These are phyloP conservation scores for Amblyteles armatorius DNA, from an alignment of 2,888 invertebrate species.

Conservation along the genomic window DNA sequence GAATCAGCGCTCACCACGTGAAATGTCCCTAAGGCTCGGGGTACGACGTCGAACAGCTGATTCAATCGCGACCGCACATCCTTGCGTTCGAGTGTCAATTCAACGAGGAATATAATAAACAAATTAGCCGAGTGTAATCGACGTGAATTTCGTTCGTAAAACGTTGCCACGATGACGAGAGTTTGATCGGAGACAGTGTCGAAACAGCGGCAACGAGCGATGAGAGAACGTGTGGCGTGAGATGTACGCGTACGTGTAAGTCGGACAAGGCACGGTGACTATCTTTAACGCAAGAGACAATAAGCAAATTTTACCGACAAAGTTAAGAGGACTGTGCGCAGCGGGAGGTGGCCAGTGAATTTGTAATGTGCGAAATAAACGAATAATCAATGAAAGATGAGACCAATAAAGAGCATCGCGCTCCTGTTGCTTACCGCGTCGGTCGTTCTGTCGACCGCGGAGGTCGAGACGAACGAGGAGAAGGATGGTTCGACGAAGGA, in stretches of 20 bases:
- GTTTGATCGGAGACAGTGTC: not conserved
- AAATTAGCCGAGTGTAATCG: not conserved
- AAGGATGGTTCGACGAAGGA: conserved; percentile 66
- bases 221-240: not conserved
- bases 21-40: conserved; percentile 38
- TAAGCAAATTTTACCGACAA: conserved; percentile 3
- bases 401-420: conserved; percentile 67
- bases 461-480: conserved; percentile 68
- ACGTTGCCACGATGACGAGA: not conserved
- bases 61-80: conserved; percentile 12
- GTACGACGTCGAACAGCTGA: conserved; percentile 39
- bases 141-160: not conserved
- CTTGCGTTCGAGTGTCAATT: conserved; percentile 2
- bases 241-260: not conserved
- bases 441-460: conserved; percentile 70
- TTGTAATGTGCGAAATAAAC: conserved; percentile 55
- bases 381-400: conserved; percentile 68
- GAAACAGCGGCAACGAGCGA: conserved; percentile 35
- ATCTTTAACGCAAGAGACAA: conserved; percentile 32
- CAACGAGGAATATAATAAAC: conserved; percentile 8
- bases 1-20: conserved; percentile 51
- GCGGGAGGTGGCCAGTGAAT: conserved; percentile 9
- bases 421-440: conserved; percentile 72
- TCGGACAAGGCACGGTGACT: not conserved
- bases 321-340: not conserved